Base-by-base conservation (phyloP, 1,140 invertebrate genomes). In the Halictus rubicundus region DNA sequence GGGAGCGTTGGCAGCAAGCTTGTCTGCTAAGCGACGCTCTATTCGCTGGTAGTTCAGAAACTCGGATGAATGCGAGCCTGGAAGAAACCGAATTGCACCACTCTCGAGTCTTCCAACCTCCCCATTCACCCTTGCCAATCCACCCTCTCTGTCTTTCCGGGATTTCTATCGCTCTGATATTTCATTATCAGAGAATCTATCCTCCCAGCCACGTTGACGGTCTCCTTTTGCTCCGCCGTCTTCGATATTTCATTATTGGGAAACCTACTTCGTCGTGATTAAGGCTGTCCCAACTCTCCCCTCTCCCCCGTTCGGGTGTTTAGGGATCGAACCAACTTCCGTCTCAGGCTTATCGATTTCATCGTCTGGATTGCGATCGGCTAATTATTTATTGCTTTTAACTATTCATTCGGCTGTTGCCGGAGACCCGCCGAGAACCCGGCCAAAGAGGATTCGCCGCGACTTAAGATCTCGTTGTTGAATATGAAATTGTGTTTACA, bases 191-290 rank as follows among this genome's bases (percentile, higher is more conserved):
- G 39, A 57, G 54, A 68, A 68, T 39, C 74, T 60, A 37, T 68
- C 25, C 54, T 21, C 54, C 21, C 7, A 7, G 54, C 54, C 72
- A 32, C 32, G 61, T 68, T 68, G 65, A 68, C 64, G 52, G 23
- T 66, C 37, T 66, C 37, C n/a, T 61, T 49, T 76, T 76, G 25
- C 54, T 76, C 25, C 39, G 46, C 7, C 37, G 39, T 61, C 74
- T 68, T 76, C 65, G 74, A 68, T 68, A 76, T 76, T 76, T 76
- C 74, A 76, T 68, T 68, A 68, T 76, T 60, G 74, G 65, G 54
- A 61, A 76, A 76, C 54, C 16, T 76, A 57, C 39, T 68, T n/a
- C 32, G 19, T 1, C 39, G 39, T 76, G 74, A 76, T 76, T 76
- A 68, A 76, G 65, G 54, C 42, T 39, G 27, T 19, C 1, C 21